Percentiles rank a stretch among this genome's conserved stretches.
phyloP scores from a whole-genome alignment of 2,888 invertebrate species.

The Ormyrus pomaceus region DNA sequence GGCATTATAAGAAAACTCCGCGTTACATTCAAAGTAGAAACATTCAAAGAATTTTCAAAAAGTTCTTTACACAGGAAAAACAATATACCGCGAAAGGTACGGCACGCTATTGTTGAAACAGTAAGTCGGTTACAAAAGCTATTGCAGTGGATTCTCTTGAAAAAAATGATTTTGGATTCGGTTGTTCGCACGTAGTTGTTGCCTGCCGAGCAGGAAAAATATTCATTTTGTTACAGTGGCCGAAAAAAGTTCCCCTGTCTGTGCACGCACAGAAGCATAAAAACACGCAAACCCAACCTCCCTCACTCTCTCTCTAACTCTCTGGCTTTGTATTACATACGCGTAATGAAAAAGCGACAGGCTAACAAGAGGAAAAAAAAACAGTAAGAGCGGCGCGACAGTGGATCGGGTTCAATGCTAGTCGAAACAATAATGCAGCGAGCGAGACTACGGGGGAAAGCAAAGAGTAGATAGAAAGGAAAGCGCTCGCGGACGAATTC shows the following conservation, averaged over 20 bases:
- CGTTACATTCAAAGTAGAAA: too few relatives aligned
- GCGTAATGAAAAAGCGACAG: conserved; percentile 29
- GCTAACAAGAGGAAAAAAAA: not conserved
- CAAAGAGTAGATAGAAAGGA: not conserved
- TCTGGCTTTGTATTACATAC: not conserved
- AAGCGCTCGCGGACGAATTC: not conserved
- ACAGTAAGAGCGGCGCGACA: not conserved
- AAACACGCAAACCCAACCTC: not conserved
- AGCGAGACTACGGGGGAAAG: not conserved
- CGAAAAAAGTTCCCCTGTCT: not conserved
- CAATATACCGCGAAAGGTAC: too few relatives aligned
- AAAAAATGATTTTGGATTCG: too few relatives aligned
- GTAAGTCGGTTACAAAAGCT: too few relatives aligned
- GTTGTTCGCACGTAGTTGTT: too few relatives aligned
- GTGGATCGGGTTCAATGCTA: conserved; percentile 13
- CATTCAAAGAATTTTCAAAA: too few relatives aligned
- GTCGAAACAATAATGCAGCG: conserved; percentile 36
- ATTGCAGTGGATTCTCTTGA: too few relatives aligned
- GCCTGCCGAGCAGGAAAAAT: not conserved
- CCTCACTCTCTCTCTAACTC: not conserved
- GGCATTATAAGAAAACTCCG: too few relatives aligned
- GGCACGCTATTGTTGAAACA: too few relatives aligned
- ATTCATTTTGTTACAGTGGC: not conserved
- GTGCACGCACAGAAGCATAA: not conserved
- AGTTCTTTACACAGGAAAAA: too few relatives aligned